phyloP scores from a whole-genome alignment of 2,113 vertebrate species.

The Geococcyx californianus region DNA sequence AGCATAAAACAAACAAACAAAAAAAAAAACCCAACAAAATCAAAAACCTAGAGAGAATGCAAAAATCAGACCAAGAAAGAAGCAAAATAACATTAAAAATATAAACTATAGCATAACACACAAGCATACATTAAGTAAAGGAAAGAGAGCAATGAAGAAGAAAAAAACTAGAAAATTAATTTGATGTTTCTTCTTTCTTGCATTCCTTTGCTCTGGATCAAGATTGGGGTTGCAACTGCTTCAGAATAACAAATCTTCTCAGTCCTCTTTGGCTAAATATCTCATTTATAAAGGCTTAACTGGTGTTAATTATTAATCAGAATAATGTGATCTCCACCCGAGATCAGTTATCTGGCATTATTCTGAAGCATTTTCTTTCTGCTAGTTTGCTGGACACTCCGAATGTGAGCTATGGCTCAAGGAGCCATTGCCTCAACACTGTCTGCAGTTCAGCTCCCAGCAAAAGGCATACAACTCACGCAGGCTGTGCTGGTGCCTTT shows the following conservation, averaged over 20 bases:
- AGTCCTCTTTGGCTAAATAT: not conserved
- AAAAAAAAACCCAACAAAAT: too few relatives aligned
- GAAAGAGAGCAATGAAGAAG: not conserved
- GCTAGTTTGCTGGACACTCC: not conserved
- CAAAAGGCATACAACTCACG: rapidly evolving
- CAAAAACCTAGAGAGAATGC: not conserved
- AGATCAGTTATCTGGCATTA: not conserved
- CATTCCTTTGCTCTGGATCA: not conserved
- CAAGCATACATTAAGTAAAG: not conserved
- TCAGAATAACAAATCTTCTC: not conserved
- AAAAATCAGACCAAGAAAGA: not conserved
- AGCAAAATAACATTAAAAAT: not conserved
- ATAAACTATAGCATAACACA: not conserved
- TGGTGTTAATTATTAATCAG: not conserved
- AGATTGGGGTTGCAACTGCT: not conserved
- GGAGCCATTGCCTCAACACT: not conserved
- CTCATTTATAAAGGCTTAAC: not conserved
- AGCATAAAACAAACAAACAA: not conserved
- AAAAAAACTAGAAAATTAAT: not conserved
- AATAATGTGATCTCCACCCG: not conserved
- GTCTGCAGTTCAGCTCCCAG: not conserved
- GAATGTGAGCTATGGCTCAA: not conserved
- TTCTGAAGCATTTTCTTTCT: not conserved
- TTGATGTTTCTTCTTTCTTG: not conserved
- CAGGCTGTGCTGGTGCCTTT: not conserved